Evolutionary conservation across 2,797 vertebrate species (phyloP).

Genomic region (Mormyrus hasselquistii): DNA sequence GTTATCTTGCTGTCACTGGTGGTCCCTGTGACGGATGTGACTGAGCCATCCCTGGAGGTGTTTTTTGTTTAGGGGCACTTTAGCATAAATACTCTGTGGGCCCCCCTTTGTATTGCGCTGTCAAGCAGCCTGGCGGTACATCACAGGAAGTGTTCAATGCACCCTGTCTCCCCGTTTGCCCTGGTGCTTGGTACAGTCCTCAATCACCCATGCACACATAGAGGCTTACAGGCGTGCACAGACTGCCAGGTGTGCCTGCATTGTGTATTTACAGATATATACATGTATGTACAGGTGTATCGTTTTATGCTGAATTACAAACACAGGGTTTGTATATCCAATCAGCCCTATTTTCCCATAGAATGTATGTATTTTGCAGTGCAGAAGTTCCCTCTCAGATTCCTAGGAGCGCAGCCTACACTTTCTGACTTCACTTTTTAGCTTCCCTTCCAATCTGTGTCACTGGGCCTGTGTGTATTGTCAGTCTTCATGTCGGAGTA

Average conservation of each 20-base stretch:
- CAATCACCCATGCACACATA: slow-evolving; percentile 27
- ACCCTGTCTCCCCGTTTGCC: not conserved
- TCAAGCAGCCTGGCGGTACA: slow-evolving; percentile 33
- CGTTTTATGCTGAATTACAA: slow-evolving; percentile 61
- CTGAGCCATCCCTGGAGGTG: slow-evolving; percentile 41
- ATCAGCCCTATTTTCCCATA: slow-evolving; percentile 76
- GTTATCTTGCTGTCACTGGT: slow-evolving; percentile 2
- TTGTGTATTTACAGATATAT: slow-evolving; percentile 48
- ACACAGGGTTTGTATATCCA: slow-evolving; percentile 61
- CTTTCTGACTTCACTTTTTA: not conserved
- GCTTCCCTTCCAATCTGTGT: not conserved
- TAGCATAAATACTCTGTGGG: slow-evolving; percentile 30
- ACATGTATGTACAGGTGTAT: slow-evolving; percentile 65
- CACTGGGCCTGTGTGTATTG: not conserved
- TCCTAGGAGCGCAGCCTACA: slow-evolving; percentile 8
- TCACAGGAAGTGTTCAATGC: slow-evolving; percentile 27
- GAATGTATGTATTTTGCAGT: slow-evolving; percentile 49
- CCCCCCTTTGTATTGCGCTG: slow-evolving; percentile 30
- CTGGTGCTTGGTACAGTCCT: slow-evolving; percentile 20
- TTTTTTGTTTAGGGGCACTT: slow-evolving; percentile 31
- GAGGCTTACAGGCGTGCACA: slow-evolving; percentile 32
- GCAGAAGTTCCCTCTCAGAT: slow-evolving; percentile 39
- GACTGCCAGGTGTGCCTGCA: slow-evolving; percentile 15
- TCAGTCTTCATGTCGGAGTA: not conserved
- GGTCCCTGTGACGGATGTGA: slow-evolving; percentile 21